Base-by-base conservation (phyloP, 1,140 invertebrate genomes). In the Parasteatoda tepidariorum region DNA sequence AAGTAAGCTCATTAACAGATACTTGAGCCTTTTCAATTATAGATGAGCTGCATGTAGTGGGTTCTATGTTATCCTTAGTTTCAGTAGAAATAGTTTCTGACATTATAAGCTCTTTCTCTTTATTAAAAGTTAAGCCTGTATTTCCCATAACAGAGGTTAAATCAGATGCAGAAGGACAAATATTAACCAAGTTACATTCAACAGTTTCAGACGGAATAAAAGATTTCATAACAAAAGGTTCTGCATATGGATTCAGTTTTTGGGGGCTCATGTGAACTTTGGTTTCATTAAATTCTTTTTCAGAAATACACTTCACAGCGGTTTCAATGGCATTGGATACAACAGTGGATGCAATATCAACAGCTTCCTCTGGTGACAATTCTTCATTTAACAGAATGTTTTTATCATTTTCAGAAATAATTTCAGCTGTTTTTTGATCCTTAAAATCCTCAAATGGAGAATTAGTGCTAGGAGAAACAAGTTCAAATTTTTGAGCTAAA, bases 191-290 rank as follows among this genome's bases (percentile, higher is more conserved):
- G 33, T 74, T 28, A n/a, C 11, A 11, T 13, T 64, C 24, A 76
- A 33, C 11, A 7, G 59, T 41, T 59, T 57, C 54, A 5, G n/a
- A n/a, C n/a, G 18, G 9, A 59, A 57, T 24, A 70, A 81, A 78
- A 33, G 55, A 73, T 73, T 64, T 83, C 79, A 83, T 73, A 0
- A 83, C 79, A 66, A 83, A 83, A 48, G 79, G 79, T 66, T 83
- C 61, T 13, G 79, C 79, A 66, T 64, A 73, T 7, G 79, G 79
- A 66, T 83, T 83, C 11, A 83, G 30, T 33, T 66, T 48, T n/a
- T n/a, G 22, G 18, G 64, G 15, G 9, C 31, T 26, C 6, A 71
- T 24, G 24, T 41, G 66, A 24, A 55, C 38, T 7, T n/a, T 3
- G 33, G 34, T 0, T 30, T 62, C 57, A 64, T 11, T 4, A 31